Evolutionary conservation across 2,888 invertebrate species (phyloP).

Genomic region (Baronia brevicornis): DNA sequence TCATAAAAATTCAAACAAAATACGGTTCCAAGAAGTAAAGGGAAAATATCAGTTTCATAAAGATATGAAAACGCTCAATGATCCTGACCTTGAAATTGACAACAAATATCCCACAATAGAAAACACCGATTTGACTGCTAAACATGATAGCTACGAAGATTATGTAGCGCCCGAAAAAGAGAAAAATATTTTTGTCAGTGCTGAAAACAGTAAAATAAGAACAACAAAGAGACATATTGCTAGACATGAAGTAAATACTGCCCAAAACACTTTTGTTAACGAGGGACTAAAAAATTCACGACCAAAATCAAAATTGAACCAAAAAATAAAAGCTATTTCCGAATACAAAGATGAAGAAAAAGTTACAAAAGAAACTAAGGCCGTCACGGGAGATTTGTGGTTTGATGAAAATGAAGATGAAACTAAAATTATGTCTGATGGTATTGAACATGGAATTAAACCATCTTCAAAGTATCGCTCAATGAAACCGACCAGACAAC

Average conservation of each 20-base stretch:
- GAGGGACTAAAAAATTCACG: background rate
- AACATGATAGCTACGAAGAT: constrained; percentile 48
- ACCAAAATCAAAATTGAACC: constrained; percentile 4
- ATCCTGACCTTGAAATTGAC: too few species aligned
- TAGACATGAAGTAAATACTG: background rate
- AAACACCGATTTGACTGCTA: too few species aligned
- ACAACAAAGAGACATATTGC: background rate
- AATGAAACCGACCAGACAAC: constrained; percentile 34
- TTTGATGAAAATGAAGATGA: constrained; percentile 22
- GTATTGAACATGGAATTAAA: constrained; percentile 12
- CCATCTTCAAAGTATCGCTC: constrained; percentile 22
- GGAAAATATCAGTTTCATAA: too few species aligned
- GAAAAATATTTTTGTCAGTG: constrained; percentile 24
- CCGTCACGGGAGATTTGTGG: constrained; percentile 29
- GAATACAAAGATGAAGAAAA: constrained; percentile 11
- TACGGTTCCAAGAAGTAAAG: too few species aligned
- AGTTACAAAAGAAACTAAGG: constrained; percentile 20
- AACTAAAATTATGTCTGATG: constrained; percentile 4
- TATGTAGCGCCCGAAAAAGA: constrained; percentile 38
- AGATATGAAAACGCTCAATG: too few species aligned
- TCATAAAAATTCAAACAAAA: too few species aligned
- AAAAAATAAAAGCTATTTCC: constrained; percentile 2
- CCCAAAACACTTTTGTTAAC: background rate
- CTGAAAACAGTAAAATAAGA: constrained; percentile 8
- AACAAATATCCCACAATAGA: too few species aligned